phyloP scores from a whole-genome alignment of 2,888 invertebrate species.

The Molorchus minor region DNA sequence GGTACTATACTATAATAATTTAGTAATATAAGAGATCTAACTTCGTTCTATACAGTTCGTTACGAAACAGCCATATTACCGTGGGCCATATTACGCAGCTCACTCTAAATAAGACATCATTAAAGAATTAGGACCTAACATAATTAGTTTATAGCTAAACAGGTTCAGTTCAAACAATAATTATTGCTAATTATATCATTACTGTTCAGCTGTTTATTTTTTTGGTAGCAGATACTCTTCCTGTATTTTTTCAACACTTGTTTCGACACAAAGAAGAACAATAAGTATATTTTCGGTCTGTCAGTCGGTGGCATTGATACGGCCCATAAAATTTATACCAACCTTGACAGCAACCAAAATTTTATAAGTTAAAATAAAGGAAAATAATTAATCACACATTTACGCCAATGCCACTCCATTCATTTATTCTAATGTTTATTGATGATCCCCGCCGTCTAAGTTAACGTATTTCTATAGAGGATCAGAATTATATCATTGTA shows the following conservation, averaged over 20 bases:
- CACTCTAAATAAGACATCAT: too few species aligned
- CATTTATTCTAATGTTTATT: slow-evolving; percentile 1
- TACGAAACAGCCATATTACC: too few species aligned
- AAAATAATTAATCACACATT: slow-evolving; percentile 9
- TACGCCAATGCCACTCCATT: slow-evolving; percentile 4
- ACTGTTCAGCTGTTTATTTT: neutral
- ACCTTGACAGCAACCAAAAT: neutral
- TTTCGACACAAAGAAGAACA: neutral
- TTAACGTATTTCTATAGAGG: neutral
- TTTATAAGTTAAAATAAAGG: slow-evolving; percentile 2
- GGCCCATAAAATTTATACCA: neutral
- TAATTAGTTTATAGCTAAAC: neutral
- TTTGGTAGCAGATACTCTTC: neutral
- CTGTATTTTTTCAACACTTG: neutral
- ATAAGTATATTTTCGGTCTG: neutral
- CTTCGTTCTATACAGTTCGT: too few species aligned
- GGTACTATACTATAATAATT: too few species aligned
- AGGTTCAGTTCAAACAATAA: neutral
- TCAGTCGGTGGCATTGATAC: neutral
- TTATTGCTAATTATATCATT: neutral
- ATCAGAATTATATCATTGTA: slow-evolving; percentile 7
- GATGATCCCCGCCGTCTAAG: neutral
- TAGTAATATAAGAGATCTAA: too few species aligned
- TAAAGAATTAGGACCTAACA: too few species aligned
- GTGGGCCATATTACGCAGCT: too few species aligned